phyloP scores from a whole-genome alignment of 2,888 invertebrate genomes.

The Thelaira solivaga region DNA sequence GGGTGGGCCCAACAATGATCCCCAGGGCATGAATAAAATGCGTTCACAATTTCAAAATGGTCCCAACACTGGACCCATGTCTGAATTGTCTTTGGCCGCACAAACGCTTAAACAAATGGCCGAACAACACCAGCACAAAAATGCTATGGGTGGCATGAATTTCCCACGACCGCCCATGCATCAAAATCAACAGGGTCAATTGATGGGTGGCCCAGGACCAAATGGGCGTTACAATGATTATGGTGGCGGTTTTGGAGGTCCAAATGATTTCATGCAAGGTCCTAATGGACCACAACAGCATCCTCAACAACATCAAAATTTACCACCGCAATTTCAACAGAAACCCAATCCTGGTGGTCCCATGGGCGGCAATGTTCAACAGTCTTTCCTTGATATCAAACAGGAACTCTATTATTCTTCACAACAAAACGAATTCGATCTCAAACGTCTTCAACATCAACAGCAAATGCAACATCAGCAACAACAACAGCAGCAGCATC shows the following conservation, averaged over 20 bases:
- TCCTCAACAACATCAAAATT: slow-evolving; percentile 69
- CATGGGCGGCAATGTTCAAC: slow-evolving; percentile 71
- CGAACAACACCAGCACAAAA: slow-evolving; percentile 95
- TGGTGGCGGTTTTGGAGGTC: slow-evolving; percentile 79
- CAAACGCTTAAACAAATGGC: slow-evolving; percentile 98
- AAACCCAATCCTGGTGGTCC: slow-evolving; percentile 60
- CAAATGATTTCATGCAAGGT: slow-evolving; percentile 77
- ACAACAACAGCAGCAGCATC: slow-evolving; percentile 69
- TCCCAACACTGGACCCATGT: slow-evolving; percentile 76
- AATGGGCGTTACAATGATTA: slow-evolving; percentile 81
- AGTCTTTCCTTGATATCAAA: slow-evolving; percentile 79
- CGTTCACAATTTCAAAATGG: slow-evolving; percentile 71
- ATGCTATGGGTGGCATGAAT: slow-evolving; percentile 82
- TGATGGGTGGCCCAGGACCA: slow-evolving; percentile 73
- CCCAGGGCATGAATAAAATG: slow-evolving; percentile 70
- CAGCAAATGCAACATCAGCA: slow-evolving; percentile 73
- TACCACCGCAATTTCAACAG: slow-evolving; percentile 73
- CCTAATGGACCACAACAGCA: slow-evolving; percentile 71
- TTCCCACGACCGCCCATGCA: slow-evolving; percentile 78
- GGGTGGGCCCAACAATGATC: slow-evolving; percentile 65
- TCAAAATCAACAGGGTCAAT: slow-evolving; percentile 78
- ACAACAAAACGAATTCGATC: slow-evolving; percentile 77
- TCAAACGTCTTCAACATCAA: slow-evolving; percentile 76
- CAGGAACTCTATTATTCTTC: slow-evolving; percentile 79
- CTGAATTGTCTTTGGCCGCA: slow-evolving; percentile 92